Conservation (phyloP, 2,113 vertebrate species). For the Dicrurus megarhynchus region DNA sequence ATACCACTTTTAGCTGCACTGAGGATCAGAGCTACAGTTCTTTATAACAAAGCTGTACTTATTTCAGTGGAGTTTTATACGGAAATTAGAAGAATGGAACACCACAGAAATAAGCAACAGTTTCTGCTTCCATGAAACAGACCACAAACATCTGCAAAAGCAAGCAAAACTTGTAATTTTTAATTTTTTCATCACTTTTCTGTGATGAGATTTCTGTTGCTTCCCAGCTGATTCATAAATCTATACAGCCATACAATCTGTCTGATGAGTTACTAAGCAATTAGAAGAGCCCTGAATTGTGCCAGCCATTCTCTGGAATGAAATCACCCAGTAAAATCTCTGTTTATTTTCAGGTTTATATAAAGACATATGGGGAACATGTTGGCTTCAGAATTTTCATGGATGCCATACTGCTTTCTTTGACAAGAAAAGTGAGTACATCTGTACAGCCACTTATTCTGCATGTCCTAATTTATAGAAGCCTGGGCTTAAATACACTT, state of each 20-base stretch:
- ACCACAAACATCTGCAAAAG: neutral
- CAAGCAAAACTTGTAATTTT: neutral
- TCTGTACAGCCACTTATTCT: neutral
- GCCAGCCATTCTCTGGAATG: neutral
- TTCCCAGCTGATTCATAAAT: neutral
- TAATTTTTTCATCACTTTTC: neutral
- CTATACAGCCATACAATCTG: neutral
- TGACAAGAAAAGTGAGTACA: conserved; percentile 88
- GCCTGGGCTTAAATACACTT: neutral
- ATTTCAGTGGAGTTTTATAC: neutral
- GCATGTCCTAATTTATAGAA: neutral
- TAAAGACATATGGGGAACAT: conserved; percentile 92
- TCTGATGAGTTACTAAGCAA: neutral
- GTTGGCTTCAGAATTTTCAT: conserved; percentile 98
- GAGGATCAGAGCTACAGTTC: neutral
- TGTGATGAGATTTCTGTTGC: neutral
- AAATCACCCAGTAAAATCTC: neutral
- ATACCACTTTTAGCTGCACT: neutral
- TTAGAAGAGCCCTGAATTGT: neutral
- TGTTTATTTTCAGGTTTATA: conserved; percentile 82
- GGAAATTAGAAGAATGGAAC: neutral
- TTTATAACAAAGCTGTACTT: neutral
- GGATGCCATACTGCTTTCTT: conserved; percentile 93
- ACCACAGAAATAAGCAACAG: neutral
- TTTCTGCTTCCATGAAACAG: neutral